Evolutionary conservation across 1,140 invertebrate species (phyloP), one percentile per base, ranked within the genome.

Genomic region (Microplitis demolitor): DNA sequence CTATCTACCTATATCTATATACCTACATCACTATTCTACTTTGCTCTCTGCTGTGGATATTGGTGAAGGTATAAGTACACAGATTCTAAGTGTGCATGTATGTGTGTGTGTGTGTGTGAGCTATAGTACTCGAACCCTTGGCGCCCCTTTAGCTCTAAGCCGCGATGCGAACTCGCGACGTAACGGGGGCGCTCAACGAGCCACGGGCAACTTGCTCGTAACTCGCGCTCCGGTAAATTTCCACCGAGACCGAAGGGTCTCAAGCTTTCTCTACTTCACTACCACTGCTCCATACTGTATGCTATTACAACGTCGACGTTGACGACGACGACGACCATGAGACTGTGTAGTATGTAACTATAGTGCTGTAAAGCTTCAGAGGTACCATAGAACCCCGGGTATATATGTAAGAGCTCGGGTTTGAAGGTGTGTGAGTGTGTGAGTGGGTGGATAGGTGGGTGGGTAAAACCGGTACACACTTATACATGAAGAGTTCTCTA

Each of bases 171-270:
- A 39, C 61, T 67, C 71, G 67, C 71, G 74, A 73, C 68, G 74
- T 45, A 45, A 45, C 51, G 67, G 54, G 64, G 66, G 66, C 56
- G 66, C 64, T 72, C 69, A 72, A 69, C 66, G 66, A 75, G 69
- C 66, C 62, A 75, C 66, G 71, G 63, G 58, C 71, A 75, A 74
- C 50, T 77, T 77, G 68, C 39, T 71, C 67, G 76, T 77, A 77
- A 77, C 71, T 74, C 73, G 75, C 73, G 75, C 70, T 74, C 61
- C 73, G 75, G 72, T 76, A 76, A 76, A 76, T 76, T 76, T 76
- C 73, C 75, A 73, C 72, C 35, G 74, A 73, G 74, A 75, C 73
- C 73, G 31, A 66, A 66, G 45, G 39, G 39, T 66, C 45, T 66
- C 63, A 24, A 5, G 50, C 45, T 54, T 54, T 66, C 34, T 51